phyloP scores from a whole-genome alignment of 2,113 vertebrate species.

The Pluvianellus socialis region DNA sequence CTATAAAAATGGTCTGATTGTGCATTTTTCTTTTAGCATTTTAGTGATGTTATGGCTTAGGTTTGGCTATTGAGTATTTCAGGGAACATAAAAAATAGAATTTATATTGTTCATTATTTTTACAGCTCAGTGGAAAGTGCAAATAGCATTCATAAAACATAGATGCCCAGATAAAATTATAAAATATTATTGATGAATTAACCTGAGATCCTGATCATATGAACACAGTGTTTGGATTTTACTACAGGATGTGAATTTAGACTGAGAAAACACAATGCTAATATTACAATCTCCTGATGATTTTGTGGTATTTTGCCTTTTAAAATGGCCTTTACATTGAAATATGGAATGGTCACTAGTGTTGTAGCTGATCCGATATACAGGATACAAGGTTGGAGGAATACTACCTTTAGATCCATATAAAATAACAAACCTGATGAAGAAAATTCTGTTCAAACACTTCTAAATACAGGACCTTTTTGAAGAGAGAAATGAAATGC shows the following conservation, averaged over 20 bases:
- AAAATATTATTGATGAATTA: constrained; percentile 22
- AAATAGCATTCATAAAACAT: constrained; percentile 12
- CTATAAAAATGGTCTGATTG: background rate
- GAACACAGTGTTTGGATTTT: background rate
- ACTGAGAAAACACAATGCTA: background rate
- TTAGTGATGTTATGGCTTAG: background rate
- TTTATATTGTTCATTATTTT: constrained; percentile 35
- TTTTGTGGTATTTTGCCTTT: background rate
- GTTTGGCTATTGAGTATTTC: background rate
- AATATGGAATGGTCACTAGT: background rate
- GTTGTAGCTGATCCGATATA: background rate
- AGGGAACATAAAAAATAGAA: background rate
- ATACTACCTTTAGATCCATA: background rate
- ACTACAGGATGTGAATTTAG: background rate
- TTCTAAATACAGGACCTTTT: background rate
- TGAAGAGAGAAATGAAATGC: background rate
- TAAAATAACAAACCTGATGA: background rate
- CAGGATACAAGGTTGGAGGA: background rate
- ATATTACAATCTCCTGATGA: background rate
- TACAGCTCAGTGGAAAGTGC: background rate
- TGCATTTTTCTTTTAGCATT: background rate
- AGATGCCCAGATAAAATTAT: constrained; percentile 9
- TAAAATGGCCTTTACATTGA: background rate
- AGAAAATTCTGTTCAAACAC: background rate
- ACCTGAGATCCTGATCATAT: background rate